Conservation (phyloP, 2,113 vertebrate genomes). For the Tachysurus fulvidraco region DNA sequence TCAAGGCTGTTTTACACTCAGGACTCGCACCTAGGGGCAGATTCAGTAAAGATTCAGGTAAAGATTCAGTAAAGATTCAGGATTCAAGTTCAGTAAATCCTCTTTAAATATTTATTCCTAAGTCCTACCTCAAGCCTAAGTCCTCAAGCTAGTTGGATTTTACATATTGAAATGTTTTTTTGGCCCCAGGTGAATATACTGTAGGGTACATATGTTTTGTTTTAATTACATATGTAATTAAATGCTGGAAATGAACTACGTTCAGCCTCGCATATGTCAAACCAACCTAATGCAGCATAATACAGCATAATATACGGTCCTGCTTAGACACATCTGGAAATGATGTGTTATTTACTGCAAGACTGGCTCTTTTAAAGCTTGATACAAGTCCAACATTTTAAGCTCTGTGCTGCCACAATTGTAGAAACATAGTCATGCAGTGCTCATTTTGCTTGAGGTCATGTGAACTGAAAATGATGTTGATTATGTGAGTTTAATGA, state of each 20-base stretch:
- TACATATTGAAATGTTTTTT: not conserved
- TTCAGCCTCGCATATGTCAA: conserved; percentile 10
- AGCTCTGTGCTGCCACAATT: conserved; percentile 9
- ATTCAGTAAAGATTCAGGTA: too few relatives aligned
- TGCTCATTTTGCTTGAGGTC: conserved; percentile 15
- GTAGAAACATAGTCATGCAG: not conserved
- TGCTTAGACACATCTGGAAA: conserved; percentile 33
- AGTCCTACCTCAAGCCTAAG: not conserved
- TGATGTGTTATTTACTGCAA: conserved; percentile 14
- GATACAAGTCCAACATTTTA: conserved; percentile 33
- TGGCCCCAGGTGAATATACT: not conserved
- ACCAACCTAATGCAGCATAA: conserved; percentile 35
- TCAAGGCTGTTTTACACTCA: not conserved
- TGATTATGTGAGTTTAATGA: conserved; percentile 30
- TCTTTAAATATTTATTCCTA: not conserved
- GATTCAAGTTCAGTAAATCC: not conserved
- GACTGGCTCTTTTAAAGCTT: conserved; percentile 10
- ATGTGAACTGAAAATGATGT: conserved; percentile 6
- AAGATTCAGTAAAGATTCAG: too few relatives aligned
- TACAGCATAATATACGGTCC: conserved; percentile 36
- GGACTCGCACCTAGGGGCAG: not conserved
- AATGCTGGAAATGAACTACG: not conserved
- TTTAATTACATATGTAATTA: conserved; percentile 43
- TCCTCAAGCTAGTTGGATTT: not conserved
- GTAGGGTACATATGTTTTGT: not conserved